phyloP scores from a whole-genome alignment of 2,797 vertebrate species.

The Brachymystax lenok region DNA sequence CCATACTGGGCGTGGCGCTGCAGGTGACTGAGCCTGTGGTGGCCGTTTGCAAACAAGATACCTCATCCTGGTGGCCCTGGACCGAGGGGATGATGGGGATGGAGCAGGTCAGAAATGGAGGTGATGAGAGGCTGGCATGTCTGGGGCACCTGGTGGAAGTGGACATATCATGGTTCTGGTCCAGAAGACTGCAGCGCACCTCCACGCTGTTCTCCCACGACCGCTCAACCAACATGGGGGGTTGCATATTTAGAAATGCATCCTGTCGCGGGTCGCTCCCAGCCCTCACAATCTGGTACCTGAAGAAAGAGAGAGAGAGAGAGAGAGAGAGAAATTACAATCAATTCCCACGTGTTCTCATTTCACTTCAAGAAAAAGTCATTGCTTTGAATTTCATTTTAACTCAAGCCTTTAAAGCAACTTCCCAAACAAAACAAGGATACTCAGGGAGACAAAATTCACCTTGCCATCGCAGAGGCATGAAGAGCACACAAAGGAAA shows the following conservation, averaged over 20 bases:
- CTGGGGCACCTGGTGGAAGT: slow-evolving; percentile 28
- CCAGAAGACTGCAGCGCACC: slow-evolving; percentile 14
- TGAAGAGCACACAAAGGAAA: slow-evolving; percentile 29
- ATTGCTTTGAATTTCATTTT: slow-evolving; percentile 36
- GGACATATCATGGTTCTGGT: slow-evolving; percentile 5
- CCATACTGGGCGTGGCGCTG: slow-evolving; percentile 32
- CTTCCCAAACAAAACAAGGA: slow-evolving; percentile 28
- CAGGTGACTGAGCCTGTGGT: slow-evolving; percentile 20
- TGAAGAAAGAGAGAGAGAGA: slow-evolving; percentile 23
- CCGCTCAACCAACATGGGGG: slow-evolving; percentile 46
- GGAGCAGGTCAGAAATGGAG: slow-evolving; percentile 67
- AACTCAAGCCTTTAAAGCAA: slow-evolving; percentile 43
- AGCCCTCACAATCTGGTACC: slow-evolving; percentile 39
- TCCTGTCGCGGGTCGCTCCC: slow-evolving; percentile 56
- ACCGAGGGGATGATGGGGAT: slow-evolving; percentile 79
- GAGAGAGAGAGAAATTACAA: neutral
- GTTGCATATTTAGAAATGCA: slow-evolving; percentile 67
- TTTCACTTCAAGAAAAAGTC: slow-evolving; percentile 12
- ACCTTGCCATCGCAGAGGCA: slow-evolving; percentile 42
- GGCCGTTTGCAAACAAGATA: slow-evolving; percentile 76
- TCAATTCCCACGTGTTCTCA: neutral
- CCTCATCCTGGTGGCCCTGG: slow-evolving; percentile 71
- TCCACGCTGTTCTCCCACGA: slow-evolving; percentile 46
- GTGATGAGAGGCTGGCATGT: slow-evolving; percentile 35
- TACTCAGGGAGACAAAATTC: slow-evolving; percentile 25